Evolutionary conservation across 2,888 invertebrate genomes (phyloP).

Genomic region (Trileptium ribeirensis): DNA sequence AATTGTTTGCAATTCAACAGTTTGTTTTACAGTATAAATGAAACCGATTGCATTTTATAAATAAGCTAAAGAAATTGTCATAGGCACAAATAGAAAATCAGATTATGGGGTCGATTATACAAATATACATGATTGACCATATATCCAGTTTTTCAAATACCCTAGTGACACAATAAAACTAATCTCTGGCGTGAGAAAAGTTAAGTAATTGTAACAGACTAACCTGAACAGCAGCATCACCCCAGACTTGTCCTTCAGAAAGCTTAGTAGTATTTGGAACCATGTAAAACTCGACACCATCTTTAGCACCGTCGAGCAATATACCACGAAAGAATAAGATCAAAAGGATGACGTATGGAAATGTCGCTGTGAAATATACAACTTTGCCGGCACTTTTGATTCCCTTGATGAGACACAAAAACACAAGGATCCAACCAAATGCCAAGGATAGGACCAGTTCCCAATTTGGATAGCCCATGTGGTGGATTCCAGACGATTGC

Average conservation of each 20-base stretch:
- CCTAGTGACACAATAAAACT: too few relatives aligned
- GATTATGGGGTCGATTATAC: too few relatives aligned
- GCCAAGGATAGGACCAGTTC: conserved; percentile 7
- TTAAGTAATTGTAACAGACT: too few relatives aligned
- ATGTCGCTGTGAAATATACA: conserved; percentile 19
- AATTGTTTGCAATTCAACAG: too few relatives aligned
- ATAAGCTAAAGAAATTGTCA: too few relatives aligned
- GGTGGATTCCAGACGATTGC: conserved; percentile 2
- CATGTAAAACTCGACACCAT: conserved; percentile 17
- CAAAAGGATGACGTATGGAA: conserved; percentile 19
- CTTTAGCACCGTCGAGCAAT: conserved; percentile 8
- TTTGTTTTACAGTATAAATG: too few relatives aligned
- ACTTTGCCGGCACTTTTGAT: conserved; percentile 20
- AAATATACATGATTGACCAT: too few relatives aligned
- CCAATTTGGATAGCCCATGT: conserved; percentile 6
- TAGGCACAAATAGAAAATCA: too few relatives aligned
- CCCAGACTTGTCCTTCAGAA: conserved; percentile 10
- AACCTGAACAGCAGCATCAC: conserved; percentile 12
- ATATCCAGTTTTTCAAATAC: too few relatives aligned
- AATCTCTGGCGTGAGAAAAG: too few relatives aligned
- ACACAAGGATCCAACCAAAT: conserved; percentile 18
- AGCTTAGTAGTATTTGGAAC: conserved; percentile 16
- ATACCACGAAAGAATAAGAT: conserved; percentile 16
- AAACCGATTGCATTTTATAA: too few relatives aligned
- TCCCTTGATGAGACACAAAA: conserved; percentile 17